Evolutionary conservation across 2,888 invertebrate genomes (phyloP), one percentile per base, ranked within the genome.

Genomic region (Noctua fimbriata): DNA sequence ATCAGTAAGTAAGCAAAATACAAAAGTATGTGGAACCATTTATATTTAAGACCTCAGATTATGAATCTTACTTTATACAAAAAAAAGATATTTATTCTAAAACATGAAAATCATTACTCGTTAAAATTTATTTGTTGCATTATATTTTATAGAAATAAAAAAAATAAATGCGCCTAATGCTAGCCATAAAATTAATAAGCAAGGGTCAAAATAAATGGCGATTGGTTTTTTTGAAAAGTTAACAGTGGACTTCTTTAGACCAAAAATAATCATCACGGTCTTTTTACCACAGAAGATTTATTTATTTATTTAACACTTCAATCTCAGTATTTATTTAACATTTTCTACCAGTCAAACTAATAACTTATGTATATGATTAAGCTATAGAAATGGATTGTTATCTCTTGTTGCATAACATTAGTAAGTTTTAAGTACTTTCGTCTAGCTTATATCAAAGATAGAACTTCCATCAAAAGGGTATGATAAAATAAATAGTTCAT

Each of bases 401-500:
- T 49, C 49, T 49, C 49, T 49, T 18, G 49, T 18, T 6, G 49
- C 49, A 18, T 18, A 21, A 52, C 21, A 52, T 21, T 3, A 52
- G 21, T 21, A 55, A 55, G 10, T 24, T 55, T 24, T 55, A 24
- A n/a, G n/a, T n/a, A 24, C 24, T 55, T n/a, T n/a, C 12, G 58
- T n/a, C 5, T n/a, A n/a, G 12, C n/a, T n/a, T 14, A n/a, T 28
- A 28, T 16, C 16, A 14, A 60, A 28, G n/a, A 60, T 28, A 60
- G 60, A 60, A 32, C 9, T 63, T 28, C 60, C 0, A 18, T 32
- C 1, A 24, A 32, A 63, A 49, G 1, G 10, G 32, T 21, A 47
- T n/a, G 7, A 58, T 47, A 73, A 79, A 18, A 28, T 9, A 28
- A 47, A 72, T 12, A 58, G 14, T 79, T 47, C 16, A 74, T 55